phyloP scores from a whole-genome alignment of 2,797 vertebrate genomes.

The Melanotaenia parkinsoni region DNA sequence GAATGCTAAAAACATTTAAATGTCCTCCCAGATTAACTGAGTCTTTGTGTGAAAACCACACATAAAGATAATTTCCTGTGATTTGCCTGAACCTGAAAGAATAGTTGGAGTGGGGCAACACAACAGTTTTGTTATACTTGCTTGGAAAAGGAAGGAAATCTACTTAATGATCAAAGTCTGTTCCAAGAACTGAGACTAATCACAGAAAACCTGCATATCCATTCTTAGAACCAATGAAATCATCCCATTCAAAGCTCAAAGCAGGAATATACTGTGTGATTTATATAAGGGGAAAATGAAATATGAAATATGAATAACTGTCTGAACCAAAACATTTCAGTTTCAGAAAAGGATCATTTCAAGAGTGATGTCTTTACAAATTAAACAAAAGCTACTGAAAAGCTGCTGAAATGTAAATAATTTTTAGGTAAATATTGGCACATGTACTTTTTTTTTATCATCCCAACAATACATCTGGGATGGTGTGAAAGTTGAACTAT shows the following conservation, averaged over 20 bases:
- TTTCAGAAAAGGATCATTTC: not conserved
- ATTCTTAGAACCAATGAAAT: slow-evolving; percentile 55
- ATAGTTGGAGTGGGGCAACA: slow-evolving; percentile 19
- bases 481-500: too few relatives aligned
- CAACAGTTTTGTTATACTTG: slow-evolving; percentile 22
- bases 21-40: not conserved
- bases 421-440: too few relatives aligned
- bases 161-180: slow-evolving; percentile 44
- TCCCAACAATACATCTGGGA: too few relatives aligned
- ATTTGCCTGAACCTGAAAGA: slow-evolving; percentile 35
- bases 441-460: too few relatives aligned
- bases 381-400: not conserved
- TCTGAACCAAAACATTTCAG: not conserved
- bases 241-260: slow-evolving; percentile 36
- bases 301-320: too few relatives aligned
- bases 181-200: slow-evolving; percentile 38
- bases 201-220: slow-evolving; percentile 34
- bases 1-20: slow-evolving; percentile 11
- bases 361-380: not conserved
- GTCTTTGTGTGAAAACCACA: slow-evolving; percentile 19
- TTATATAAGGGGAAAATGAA: slow-evolving; percentile 26
- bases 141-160: slow-evolving; percentile 71
- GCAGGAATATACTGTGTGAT: slow-evolving; percentile 22
- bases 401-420: not conserved
- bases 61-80: slow-evolving; percentile 27